Conservation (phyloP, 2,797 vertebrate species). For the Prunella strophiata region DNA sequence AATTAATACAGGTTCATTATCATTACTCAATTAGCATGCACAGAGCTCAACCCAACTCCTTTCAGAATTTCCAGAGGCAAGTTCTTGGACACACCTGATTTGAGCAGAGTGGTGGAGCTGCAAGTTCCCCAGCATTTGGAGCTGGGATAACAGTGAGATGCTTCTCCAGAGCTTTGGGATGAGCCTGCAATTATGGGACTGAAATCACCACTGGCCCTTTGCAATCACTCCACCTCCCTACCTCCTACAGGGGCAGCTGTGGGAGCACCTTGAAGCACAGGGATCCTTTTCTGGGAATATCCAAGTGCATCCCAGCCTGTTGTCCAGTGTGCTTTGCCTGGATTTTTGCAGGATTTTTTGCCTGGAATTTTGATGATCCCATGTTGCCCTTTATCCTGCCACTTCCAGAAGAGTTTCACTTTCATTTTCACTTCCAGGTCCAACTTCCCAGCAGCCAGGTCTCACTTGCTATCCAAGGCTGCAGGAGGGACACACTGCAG, state of each 20-base stretch:
- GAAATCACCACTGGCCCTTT: background rate
- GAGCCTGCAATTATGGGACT: background rate
- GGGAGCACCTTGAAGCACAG: background rate
- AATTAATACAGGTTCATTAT: background rate
- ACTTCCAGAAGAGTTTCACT: background rate
- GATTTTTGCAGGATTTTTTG: background rate
- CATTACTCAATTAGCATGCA: background rate
- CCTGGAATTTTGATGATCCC: background rate
- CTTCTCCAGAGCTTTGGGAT: background rate
- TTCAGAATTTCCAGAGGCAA: background rate
- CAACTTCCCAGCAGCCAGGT: background rate
- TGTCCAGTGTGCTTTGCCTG: background rate
- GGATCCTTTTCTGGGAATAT: background rate
- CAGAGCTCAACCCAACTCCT: background rate
- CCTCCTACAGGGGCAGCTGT: too few species aligned
- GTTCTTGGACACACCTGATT: background rate
- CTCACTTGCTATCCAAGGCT: too few species aligned
- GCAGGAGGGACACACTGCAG: accelerated
- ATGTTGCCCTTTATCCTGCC: background rate
- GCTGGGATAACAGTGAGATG: background rate
- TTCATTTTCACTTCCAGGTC: constrained; percentile 13
- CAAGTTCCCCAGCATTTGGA: background rate
- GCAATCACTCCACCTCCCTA: background rate
- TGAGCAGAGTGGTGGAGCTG: background rate
- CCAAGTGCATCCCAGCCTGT: background rate